phyloP scores from a whole-genome alignment of 2,113 vertebrate genomes.

The Reinhardtius hippoglossoides region DNA sequence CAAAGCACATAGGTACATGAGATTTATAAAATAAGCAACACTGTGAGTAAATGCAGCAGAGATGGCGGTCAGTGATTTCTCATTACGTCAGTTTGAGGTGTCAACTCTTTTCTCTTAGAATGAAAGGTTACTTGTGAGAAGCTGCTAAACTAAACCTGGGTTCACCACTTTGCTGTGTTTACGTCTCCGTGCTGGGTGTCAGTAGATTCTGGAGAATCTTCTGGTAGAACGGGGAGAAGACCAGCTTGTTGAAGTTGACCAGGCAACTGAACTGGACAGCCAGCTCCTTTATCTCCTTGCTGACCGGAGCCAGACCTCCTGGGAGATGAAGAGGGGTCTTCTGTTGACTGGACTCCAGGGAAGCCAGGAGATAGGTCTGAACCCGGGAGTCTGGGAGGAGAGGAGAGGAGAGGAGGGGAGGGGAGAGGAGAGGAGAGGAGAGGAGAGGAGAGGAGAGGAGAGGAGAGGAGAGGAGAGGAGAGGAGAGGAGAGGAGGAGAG shows the following conservation, averaged over 20 bases:
- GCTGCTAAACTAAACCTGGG: background rate
- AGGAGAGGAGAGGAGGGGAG: too few relatives aligned
- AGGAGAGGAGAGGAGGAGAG: constrained; percentile 21
- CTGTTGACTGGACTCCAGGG: constrained; percentile 85
- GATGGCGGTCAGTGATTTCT: constrained; percentile 13
- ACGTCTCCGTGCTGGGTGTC: constrained; percentile 47
- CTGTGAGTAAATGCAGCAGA: constrained; percentile 23
- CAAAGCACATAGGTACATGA: background rate
- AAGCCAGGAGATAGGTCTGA: constrained; percentile 87
- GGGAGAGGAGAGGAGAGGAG: background rate
- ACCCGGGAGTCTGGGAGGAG: constrained; percentile 87
- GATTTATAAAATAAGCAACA: constrained; percentile 38
- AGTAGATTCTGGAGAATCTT: constrained; percentile 86
- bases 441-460: background rate
- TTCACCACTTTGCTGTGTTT: constrained; percentile 4
- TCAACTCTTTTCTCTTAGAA: constrained; percentile 4
- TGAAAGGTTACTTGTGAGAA: constrained; percentile 8
- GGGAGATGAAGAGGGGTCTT: constrained; percentile 84
- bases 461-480: background rate
- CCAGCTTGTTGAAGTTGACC: constrained; percentile 96
- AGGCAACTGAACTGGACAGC: constrained; percentile 88
- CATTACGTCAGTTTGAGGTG: constrained; percentile 18
- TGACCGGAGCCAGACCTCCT: constrained; percentile 89
- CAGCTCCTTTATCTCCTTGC: constrained; percentile 90
- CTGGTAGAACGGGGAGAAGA: constrained; percentile 96